Evolutionary conservation across 1,140 invertebrate species (phyloP), one percentile per base, ranked within the genome.

Genomic region (Habropoda laboriosa): DNA sequence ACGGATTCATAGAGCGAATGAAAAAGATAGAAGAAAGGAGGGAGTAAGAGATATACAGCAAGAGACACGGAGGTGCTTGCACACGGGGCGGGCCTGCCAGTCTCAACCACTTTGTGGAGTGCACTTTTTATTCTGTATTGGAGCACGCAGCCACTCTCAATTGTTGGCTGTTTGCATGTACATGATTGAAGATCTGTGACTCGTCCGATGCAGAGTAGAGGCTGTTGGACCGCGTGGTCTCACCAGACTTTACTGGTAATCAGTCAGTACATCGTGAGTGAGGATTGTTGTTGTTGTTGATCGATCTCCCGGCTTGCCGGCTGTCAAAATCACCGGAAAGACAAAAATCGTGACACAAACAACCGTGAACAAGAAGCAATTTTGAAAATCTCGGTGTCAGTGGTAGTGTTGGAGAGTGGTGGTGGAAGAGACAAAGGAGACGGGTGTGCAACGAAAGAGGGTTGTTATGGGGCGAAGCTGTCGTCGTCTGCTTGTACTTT

Each of bases 391-490:
- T 72, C 40, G 53, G 77, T 75, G 70, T 51, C 35, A 68, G 76
- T 72, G 53, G 38, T 47, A 42, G 81, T 85, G 72, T 80, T 53
- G 45, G 67, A 35, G 64, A 55, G 70, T 75, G 60, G 80, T 82
- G 40, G 80, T 76, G 80, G 80, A 75, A 71, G 51, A 61, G 55
- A 86, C 57, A 55, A 79, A 80, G 80, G 58, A 76, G 49, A 84
- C 57, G 68, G 47, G 80, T 58, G 77, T 73, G 70, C 74, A 73
- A 82, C 64, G 63, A 83, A 86, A 86, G 81, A 86, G 83, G 84
- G 80, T 86, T 87, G 84, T 87, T 81, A 87, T 86, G 85, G 85
- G 81, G 84, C 85, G 81, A 87, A 80, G 68, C 53, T 87, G 58
- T 79, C 81, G 58, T 79, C 81, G 49, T 83, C 80, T 78, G 60